Conservation (phyloP, 2,797 vertebrate species). For the Anisognathus igniventris region DNA sequence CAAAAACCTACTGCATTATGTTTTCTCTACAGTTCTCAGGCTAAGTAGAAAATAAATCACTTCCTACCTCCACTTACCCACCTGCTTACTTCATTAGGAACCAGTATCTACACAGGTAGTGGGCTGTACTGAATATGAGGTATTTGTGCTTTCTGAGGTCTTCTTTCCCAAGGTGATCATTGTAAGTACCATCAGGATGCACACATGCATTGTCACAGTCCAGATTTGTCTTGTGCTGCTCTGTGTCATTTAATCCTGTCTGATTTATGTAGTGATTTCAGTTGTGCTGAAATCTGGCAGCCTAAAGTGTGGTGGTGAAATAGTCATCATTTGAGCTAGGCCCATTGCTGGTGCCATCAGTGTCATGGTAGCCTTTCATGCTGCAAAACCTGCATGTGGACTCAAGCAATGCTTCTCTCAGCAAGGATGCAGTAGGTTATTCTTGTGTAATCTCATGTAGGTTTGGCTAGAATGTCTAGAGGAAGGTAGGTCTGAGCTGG, state of each 20-base stretch:
- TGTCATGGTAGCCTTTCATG: neutral
- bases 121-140: neutral
- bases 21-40: neutral
- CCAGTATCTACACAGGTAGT: neutral
- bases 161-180: neutral
- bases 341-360: neutral
- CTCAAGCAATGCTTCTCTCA: neutral
- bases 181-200: neutral
- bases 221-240: neutral
- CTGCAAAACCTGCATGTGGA: neutral
- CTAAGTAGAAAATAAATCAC: neutral
- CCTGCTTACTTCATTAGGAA: neutral
- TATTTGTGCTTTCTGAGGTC: neutral
- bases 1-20: neutral
- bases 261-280: neutral
- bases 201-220: neutral
- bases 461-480: neutral
- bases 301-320: neutral
- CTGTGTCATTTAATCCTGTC: neutral
- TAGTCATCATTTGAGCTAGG: neutral
- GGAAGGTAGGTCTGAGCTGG: neutral
- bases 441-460: neutral
- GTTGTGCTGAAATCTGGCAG: neutral
- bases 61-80: neutral
- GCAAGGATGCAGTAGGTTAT: neutral